These are phyloP conservation scores for Xestia ashworthii DNA, from an alignment of 2,888 invertebrate genomes.

Conservation along the genomic window DNA sequence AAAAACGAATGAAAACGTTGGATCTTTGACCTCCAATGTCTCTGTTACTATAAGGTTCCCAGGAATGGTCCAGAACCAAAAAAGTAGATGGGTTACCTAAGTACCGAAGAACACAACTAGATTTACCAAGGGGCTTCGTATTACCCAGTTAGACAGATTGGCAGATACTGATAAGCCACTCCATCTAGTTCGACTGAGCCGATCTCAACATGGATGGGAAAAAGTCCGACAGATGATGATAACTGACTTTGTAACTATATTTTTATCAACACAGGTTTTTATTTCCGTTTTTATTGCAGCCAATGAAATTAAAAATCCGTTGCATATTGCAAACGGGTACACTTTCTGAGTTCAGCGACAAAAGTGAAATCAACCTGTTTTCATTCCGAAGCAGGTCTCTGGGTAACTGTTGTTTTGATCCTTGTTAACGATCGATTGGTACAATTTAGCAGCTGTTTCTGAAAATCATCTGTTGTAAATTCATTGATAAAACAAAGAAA, in stretches of 20 bases:
- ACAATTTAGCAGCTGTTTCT: background rate
- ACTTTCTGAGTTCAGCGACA: conserved; percentile 25
- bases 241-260: background rate
- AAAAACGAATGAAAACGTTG: too few relatives aligned
- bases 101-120: background rate
- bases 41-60: too few relatives aligned
- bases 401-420: conserved; percentile 26
- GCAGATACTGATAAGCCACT: background rate
- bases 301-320: conserved; percentile 4
- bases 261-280: background rate
- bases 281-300: conserved; percentile 3
- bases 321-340: conserved; percentile 24
- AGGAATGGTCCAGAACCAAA: too few relatives aligned
- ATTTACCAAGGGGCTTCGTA: background rate
- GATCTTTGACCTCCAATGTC: too few relatives aligned
- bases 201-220: background rate
- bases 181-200: background rate
- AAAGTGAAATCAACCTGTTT: conserved; percentile 63
- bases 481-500: background rate
- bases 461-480: background rate
- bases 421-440: conserved; percentile 3
- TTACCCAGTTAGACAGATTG: background rate
- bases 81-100: background rate
- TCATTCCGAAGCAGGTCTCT: conserved; percentile 41
- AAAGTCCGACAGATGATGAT: background rate